Evolutionary conservation across 2,797 vertebrate genomes (phyloP).

Genomic region (Parauchenoglanis ngamensis): DNA sequence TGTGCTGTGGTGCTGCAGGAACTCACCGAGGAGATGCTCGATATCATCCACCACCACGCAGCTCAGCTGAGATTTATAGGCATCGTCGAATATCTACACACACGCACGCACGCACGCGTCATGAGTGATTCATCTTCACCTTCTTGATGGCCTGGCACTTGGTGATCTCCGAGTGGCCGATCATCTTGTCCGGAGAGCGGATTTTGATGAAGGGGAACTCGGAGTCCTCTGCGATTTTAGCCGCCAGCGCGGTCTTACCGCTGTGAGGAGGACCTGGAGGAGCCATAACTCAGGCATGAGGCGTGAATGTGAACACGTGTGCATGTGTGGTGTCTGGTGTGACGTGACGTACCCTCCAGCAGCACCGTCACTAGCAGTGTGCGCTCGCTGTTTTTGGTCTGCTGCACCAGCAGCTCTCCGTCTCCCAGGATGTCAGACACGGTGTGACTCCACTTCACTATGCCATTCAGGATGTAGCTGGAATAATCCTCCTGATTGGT

Average conservation of each 20-base stretch:
- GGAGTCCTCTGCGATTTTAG: conserved; percentile 92
- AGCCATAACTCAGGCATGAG: background rate
- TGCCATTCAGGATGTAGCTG: conserved; percentile 96
- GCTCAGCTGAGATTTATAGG: conserved; percentile 96
- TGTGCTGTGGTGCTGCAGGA: background rate
- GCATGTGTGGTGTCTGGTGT: background rate
- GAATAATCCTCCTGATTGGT: conserved; percentile 95
- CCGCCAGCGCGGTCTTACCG: conserved; percentile 91
- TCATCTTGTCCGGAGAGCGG: conserved; percentile 98
- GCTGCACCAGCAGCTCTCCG: conserved; percentile 91
- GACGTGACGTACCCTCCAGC: conserved; percentile 80
- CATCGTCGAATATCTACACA: conserved; percentile 92
- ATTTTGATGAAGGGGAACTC: conserved; percentile 98
- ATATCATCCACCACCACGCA: conserved; percentile 96
- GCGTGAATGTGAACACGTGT: background rate
- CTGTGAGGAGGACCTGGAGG: conserved; percentile 89
- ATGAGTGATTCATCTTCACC: conserved; percentile 66
- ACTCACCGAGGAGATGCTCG: conserved; percentile 89
- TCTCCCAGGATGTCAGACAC: conserved; percentile 87
- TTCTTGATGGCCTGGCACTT: conserved; percentile 98
- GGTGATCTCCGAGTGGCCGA: conserved; percentile 92
- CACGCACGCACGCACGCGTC: too few relatives aligned
- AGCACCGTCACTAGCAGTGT: conserved; percentile 92
- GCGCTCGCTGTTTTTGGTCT: conserved; percentile 94
- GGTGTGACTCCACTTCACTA: conserved; percentile 91